Conservation (phyloP, 2,113 vertebrate species). For the Platysternon megacephalum region DNA sequence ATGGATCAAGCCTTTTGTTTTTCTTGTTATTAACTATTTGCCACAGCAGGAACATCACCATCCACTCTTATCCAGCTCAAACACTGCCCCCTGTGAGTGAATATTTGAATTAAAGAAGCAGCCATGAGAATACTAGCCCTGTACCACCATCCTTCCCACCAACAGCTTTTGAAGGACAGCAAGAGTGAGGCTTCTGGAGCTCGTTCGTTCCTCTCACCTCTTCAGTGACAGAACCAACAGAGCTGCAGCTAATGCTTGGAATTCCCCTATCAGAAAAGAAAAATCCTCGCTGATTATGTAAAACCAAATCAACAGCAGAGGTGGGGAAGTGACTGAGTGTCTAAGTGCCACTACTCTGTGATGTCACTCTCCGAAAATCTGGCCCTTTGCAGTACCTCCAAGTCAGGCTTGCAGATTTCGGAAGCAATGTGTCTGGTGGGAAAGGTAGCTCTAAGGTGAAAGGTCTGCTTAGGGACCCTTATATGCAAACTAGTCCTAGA, state of each 20-base stretch:
- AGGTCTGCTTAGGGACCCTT: background rate
- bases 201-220: conserved; percentile 52
- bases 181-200: conserved; percentile 52
- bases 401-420: background rate
- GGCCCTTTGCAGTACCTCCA: fast-evolving
- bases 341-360: background rate
- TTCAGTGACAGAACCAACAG: conserved; percentile 34
- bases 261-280: conserved; percentile 55
- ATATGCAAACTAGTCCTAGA: background rate
- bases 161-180: background rate
- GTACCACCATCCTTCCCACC: background rate
- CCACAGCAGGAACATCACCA: background rate
- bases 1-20: background rate
- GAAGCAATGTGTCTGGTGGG: background rate
- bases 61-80: background rate
- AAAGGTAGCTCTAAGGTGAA: background rate
- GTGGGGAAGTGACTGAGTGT: background rate
- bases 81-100: background rate
- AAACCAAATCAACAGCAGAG: background rate
- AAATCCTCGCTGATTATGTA: conserved; percentile 32
- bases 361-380: background rate
- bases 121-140: background rate
- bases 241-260: conserved; percentile 22
- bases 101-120: background rate
- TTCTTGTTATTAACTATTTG: background rate